Conservation (phyloP, 2,797 vertebrate species). For the Sebastolobus altivelis region DNA sequence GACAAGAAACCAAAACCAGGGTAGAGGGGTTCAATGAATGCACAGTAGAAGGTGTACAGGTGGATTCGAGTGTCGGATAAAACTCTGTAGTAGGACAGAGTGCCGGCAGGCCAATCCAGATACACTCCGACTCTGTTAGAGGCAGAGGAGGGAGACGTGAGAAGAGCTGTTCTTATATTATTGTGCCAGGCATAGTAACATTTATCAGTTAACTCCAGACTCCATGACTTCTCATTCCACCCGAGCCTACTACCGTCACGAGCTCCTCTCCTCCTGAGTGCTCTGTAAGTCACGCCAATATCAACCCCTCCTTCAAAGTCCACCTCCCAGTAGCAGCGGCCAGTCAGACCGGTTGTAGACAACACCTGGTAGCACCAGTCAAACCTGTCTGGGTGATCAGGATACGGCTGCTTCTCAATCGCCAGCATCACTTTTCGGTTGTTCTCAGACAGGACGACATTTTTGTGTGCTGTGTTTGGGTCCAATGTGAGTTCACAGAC, state of each 20-base stretch:
- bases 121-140: slow-evolving; percentile 35
- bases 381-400: slow-evolving; percentile 33
- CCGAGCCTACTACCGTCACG: slow-evolving; percentile 24
- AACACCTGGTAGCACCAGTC: slow-evolving; percentile 35
- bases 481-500: slow-evolving; percentile 9
- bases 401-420: slow-evolving; percentile 32
- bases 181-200: slow-evolving; percentile 18
- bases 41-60: slow-evolving; percentile 39
- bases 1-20: slow-evolving; percentile 39
- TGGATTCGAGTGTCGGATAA: slow-evolving; percentile 22
- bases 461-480: slow-evolving; percentile 41
- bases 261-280: slow-evolving; percentile 21
- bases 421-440: slow-evolving; percentile 13
- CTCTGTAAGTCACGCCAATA: slow-evolving; percentile 21
- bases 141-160: neutral
- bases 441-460: slow-evolving; percentile 21
- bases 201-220: slow-evolving; percentile 2
- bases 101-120: slow-evolving; percentile 43
- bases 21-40: slow-evolving; percentile 38
- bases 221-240: slow-evolving; percentile 42
- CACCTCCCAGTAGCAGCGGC: slow-evolving; percentile 42
- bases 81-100: slow-evolving; percentile 41
- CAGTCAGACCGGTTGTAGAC: slow-evolving; percentile 3
- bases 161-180: neutral
- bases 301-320: slow-evolving; percentile 8